phyloP scores from a whole-genome alignment of 2,797 vertebrate species.

The Nannoperca australis region DNA sequence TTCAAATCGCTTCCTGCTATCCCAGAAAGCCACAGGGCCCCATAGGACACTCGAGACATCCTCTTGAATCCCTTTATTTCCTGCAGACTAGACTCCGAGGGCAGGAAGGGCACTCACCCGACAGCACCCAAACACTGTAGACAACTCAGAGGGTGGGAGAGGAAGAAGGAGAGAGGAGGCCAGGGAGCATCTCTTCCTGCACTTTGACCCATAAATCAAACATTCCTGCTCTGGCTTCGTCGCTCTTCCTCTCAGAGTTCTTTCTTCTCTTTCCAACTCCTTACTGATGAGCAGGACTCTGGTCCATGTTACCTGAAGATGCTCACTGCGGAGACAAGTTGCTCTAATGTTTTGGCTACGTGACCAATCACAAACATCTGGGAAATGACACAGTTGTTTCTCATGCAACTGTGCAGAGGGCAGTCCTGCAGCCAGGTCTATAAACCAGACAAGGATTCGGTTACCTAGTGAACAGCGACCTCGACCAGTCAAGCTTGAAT shows the following conservation, averaged over 20 bases:
- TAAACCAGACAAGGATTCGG: conserved; percentile 56
- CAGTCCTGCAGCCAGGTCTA: conserved; percentile 43
- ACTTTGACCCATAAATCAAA: conserved; percentile 71
- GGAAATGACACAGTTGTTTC: conserved; percentile 19
- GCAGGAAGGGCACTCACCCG: conserved; percentile 60
- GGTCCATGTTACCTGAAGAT: conserved; percentile 44
- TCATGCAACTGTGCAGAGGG: conserved; percentile 31
- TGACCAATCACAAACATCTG: conserved; percentile 43
- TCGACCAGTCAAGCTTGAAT: conserved; percentile 26
- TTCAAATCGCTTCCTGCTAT: conserved; percentile 75
- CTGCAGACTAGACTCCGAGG: conserved; percentile 78
- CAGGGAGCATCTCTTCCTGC: conserved; percentile 52
- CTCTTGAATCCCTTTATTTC: conserved; percentile 76
- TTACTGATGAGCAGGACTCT: conserved; percentile 22
- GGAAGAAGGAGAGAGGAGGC: conserved; percentile 27
- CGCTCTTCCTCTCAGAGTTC: conserved; percentile 25
- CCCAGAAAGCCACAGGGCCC: conserved; percentile 70
- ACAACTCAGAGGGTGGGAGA: conserved; percentile 58
- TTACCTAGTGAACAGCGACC: conserved; percentile 60
- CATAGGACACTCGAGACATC: conserved; percentile 71
- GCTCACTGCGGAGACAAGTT: conserved; percentile 18
- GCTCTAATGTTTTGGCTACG: background rate
- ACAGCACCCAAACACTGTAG: conserved; percentile 70
- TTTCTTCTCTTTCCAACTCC: conserved; percentile 43
- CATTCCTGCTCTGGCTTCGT: conserved; percentile 44